Conservation (phyloP, 92 coral and sea anemone species). For the Heteractis magnifica region DNA sequence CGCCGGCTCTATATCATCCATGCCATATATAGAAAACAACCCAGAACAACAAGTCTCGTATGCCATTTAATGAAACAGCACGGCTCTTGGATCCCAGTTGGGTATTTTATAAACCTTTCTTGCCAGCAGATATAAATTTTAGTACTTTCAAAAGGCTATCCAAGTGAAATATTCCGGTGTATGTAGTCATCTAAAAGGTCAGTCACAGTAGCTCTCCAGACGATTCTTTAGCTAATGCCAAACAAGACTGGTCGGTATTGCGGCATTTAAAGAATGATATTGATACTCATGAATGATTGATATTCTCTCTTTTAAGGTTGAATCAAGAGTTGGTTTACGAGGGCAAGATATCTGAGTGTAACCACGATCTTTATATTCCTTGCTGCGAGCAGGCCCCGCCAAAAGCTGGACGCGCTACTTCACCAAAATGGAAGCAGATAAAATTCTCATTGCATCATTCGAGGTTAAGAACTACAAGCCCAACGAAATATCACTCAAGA, state of each 20-base stretch:
- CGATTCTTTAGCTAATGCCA: not conserved
- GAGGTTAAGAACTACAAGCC: slow-evolving; percentile 86
- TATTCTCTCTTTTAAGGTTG: slow-evolving; percentile 10
- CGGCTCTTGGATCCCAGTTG: not conserved
- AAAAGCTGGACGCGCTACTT: not conserved
- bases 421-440: slow-evolving; percentile 28
- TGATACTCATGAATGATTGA: slow-evolving; percentile 28
- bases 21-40: slow-evolving; percentile 7
- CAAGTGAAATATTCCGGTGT: not conserved
- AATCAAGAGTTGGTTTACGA: not conserved
- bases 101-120: not conserved
- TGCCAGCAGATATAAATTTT: not conserved
- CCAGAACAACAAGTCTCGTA: not conserved
- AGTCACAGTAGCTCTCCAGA: not conserved
- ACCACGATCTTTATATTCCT: not conserved
- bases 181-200: slow-evolving; percentile 20
- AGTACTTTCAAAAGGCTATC: not conserved
- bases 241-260: not conserved
- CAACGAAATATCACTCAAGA: slow-evolving; percentile 77
- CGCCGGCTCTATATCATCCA: not conserved
- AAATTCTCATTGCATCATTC: slow-evolving; percentile 69
- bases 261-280: slow-evolving; percentile 21
- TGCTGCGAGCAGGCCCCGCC: not conserved
- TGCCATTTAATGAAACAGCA: not conserved
- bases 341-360: not conserved